Conservation (phyloP, 2,113 vertebrate genomes). For the Capreolus pygargus region DNA sequence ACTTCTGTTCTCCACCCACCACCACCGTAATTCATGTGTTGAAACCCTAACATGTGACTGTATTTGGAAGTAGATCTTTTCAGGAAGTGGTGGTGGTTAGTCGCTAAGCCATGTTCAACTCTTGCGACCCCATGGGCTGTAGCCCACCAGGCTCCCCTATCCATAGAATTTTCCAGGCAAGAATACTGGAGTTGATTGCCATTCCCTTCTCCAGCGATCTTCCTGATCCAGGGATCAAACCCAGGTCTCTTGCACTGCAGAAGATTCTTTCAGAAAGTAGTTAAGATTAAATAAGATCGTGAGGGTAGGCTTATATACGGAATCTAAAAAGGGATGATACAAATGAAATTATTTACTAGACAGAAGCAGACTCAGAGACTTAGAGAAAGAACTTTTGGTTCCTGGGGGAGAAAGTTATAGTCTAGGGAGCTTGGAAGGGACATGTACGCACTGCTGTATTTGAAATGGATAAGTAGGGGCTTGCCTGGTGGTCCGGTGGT, state of each 20-base stretch:
- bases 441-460: not conserved
- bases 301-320: not conserved
- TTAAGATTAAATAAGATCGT: not conserved
- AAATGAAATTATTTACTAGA: not conserved
- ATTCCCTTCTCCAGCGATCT: not conserved
- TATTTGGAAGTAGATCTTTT: not conserved
- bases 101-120: not conserved
- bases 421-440: not conserved
- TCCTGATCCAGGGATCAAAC: not conserved
- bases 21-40: not conserved
- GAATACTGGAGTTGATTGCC: not conserved
- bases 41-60: not conserved
- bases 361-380: not conserved
- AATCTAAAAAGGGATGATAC: not conserved
- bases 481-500: not conserved
- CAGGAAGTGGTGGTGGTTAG: not conserved
- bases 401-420: not conserved
- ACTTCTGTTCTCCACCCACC: not conserved
- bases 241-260: not conserved
- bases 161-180: not conserved
- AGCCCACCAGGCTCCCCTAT: not conserved
- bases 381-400: not conserved
- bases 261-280: not conserved
- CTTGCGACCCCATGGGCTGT: rapidly evolving
- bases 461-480: not conserved